These are phyloP conservation scores for Iselma pallidipennis DNA, from an alignment of 2,888 invertebrate genomes.

Conservation along the genomic window DNA sequence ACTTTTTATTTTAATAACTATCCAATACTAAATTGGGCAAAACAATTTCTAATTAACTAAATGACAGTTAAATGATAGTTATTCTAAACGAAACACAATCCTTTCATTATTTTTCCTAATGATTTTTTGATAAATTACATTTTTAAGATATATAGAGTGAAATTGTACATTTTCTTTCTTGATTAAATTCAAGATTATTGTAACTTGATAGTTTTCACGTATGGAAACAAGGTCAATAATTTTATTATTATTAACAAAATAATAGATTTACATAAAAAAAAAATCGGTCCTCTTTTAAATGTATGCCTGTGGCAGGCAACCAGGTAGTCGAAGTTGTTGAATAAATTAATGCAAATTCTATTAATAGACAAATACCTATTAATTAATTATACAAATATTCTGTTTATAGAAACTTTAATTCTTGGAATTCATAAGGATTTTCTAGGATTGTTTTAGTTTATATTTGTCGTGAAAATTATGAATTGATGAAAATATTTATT, in stretches of 20 bases:
- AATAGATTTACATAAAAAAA: too few species aligned
- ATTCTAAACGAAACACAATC: neutral
- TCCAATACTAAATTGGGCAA: neutral
- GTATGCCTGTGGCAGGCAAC: neutral
- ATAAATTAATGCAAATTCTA: neutral
- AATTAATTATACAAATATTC: neutral
- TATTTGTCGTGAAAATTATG: neutral
- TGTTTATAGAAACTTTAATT: neutral
- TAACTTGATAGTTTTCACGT: too few species aligned
- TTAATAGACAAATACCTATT: neutral
- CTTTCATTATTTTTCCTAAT: neutral
- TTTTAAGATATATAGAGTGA: neutral
- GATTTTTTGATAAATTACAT: neutral
- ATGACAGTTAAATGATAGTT: neutral
- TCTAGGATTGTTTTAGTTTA: constrained; percentile 1
- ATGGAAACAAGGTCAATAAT: too few species aligned
- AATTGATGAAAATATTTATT: neutral
- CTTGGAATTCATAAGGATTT: constrained; percentile 3
- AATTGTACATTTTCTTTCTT: neutral
- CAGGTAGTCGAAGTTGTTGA: constrained; percentile 14
- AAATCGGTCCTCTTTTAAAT: neutral
- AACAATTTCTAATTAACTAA: neutral
- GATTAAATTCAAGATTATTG: neutral
- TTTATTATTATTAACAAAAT: too few species aligned
- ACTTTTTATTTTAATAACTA: neutral